Conservation (phyloP, 2,888 invertebrate genomes). For the Noctua janthe region DNA sequence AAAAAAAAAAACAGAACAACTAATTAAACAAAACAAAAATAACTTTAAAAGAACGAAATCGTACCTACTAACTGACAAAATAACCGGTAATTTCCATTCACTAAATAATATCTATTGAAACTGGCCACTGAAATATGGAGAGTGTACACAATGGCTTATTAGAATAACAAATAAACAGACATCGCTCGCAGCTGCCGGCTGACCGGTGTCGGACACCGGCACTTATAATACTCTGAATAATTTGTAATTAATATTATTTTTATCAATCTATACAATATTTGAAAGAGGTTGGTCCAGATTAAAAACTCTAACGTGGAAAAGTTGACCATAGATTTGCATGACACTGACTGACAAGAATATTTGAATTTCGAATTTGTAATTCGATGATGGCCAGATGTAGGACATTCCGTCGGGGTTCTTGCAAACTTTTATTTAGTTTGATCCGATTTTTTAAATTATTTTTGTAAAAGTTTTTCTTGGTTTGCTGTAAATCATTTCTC, state of each 20-base stretch:
- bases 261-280: conserved; percentile 42
- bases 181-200: conserved; percentile 80
- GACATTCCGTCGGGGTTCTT: neutral
- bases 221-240: conserved; percentile 51
- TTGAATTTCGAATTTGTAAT: conserved; percentile 35
- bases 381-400: neutral
- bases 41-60: conserved; percentile 11
- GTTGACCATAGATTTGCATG: conserved; percentile 38
- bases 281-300: conserved; percentile 19
- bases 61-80: conserved; percentile 44
- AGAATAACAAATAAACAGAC: conserved; percentile 74
- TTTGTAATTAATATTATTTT: conserved; percentile 60
- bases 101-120: conserved; percentile 66
- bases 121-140: conserved; percentile 65
- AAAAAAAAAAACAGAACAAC: neutral
- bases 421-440: conserved; percentile 1
- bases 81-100: conserved; percentile 67
- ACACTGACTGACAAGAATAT: conserved; percentile 32
- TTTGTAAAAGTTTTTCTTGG: too few species aligned
- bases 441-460: neutral
- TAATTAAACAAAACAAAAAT: conserved; percentile 14
- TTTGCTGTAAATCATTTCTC: neutral
- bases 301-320: conserved; percentile 20
- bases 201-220: conserved; percentile 75
- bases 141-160: conserved; percentile 72